Base-by-base conservation (phyloP, 2,113 vertebrate genomes). In the Etheostoma cragini region DNA sequence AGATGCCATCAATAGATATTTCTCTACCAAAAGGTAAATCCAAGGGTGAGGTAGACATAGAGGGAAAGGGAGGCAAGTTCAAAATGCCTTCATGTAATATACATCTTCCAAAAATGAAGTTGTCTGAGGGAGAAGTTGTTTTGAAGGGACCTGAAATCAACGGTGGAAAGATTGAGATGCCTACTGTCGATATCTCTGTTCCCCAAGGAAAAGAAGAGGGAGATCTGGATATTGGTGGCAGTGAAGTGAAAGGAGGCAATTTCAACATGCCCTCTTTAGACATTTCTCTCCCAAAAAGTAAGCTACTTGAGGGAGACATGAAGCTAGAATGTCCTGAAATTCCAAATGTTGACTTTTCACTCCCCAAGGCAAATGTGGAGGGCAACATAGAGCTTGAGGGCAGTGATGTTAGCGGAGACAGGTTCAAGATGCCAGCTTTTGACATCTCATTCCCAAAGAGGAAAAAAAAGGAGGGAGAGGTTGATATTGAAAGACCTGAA, bases 1-100 rank as follows among this genome's bases (percentile, higher is more conserved):
- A 89, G 14, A 54, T 91, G 42, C 85, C 93, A 15, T 85, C 90
- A 33, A 61, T 89, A 4, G 93, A 91, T 2, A 52, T 94, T 24
- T 94, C 92, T 38, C 61, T 94, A 14, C 91, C 92, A 1, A 89
- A 88, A 67, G 22, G 21, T 58, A 60, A 72, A 87, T 5, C 42
- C 47, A 77, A 64, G 21, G 62, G 76, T 73, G 38, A 72, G 21
- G 63, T 50, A 15, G 66, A 74, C 15, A 17, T 80, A 4, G 80
- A 81, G 7, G 81, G 64, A 67, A 80, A 78, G 42, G 69, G 58
- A 16, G 65, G 64, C 42, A 77, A 60, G 21, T 76, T 82, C 42
- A 78, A 84, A 33, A 79, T 82, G 66, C 81, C 81, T 6, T 60
- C 80, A 60, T 63, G 11, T 38, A 17, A 73, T 49, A 30, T 87